Percentiles rank a stretch among this genome's conserved stretches.
These are phyloP conservation scores for Butorides virescens DNA, from an alignment of 2,113 vertebrate species.

Conservation along the genomic window DNA sequence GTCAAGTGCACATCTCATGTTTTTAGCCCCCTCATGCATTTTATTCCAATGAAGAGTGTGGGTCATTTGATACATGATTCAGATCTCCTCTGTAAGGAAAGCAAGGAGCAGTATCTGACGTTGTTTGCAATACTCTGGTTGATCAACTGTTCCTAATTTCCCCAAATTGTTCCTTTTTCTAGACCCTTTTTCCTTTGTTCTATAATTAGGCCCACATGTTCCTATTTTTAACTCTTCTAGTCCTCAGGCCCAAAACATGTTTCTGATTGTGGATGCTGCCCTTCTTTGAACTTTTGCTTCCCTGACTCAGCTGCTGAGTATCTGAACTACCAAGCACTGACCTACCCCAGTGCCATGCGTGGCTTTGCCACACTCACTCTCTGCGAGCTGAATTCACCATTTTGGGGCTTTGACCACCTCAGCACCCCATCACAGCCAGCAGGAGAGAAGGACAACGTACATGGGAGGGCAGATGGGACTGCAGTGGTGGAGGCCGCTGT, in stretches of 20 bases:
- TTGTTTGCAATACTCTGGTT: background rate
- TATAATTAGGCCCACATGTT: slow-evolving; percentile 44
- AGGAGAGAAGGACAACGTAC: background rate
- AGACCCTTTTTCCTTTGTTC: slow-evolving; percentile 35
- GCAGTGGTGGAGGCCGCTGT: background rate
- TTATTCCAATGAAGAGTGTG: background rate
- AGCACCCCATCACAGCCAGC: background rate
- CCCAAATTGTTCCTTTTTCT: slow-evolving; percentile 51
- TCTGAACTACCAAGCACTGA: background rate
- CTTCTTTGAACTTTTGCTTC: slow-evolving; percentile 58
- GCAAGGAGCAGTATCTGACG: background rate
- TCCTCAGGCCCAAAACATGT: slow-evolving; percentile 37
- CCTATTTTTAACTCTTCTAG: slow-evolving; percentile 58
- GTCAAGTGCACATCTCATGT: background rate
- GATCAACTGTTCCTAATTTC: slow-evolving; percentile 53
- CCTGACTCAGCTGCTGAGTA: slow-evolving; percentile 31
- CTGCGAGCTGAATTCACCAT: background rate
- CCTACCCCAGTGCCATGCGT: background rate
- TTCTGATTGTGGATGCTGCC: slow-evolving; percentile 40
- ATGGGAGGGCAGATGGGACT: background rate
- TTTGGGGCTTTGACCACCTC: background rate
- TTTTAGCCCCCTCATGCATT: background rate
- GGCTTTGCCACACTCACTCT: background rate
- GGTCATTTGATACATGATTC: background rate
- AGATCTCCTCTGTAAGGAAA: background rate